Base-by-base conservation (phyloP, 30 jellyfish, hydroid and myxozoan genomes). In the Pseudorhiza aurosa region DNA sequence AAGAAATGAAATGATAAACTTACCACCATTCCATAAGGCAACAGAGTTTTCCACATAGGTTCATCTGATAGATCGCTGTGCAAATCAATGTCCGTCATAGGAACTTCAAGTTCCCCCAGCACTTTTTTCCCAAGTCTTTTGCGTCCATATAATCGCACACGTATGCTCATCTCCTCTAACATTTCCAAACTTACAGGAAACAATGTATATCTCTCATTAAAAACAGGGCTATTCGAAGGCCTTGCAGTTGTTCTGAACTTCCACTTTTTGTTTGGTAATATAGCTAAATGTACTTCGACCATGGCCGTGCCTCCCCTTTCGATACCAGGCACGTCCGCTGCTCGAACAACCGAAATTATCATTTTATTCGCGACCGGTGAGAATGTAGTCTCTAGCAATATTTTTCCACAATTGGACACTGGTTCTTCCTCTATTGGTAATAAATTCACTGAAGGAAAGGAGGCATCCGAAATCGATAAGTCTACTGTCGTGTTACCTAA, bases 1-100 rank as follows among this genome's bases (percentile, higher is more conserved):
- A 11, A 58, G 40, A 25, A 58, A 58, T 5, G 27, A 49, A 8
- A n/a, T 21, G n/a, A 26, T 0, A 11, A 35, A 71, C 97, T 88
- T 80, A 88, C 97, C 95, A 81, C 97, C 83, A 80, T 69, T 26
- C 97, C 97, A 70, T 80, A 80, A 2, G 97, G 97, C 21, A 68
- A 33, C 32, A 88, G 86, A 18, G 85, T 80, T 58, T 80, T 88
- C 97, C 97, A 88, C 85, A 88, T 72, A 19, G 85, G 90, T 44
- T 81, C 97, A 73, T 88, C 97, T 21, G 95, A 77, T 68, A 88
- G 68, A 17, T 89, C 95, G 72, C 97, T 82, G 33, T 68, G 84
- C 57, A 88, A 31, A 63, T 88, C 97, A 58, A 88, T 62, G 15
- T 81, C 85, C 25, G 95, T 65, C 81, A 88, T 44, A 0, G 83